These are phyloP conservation scores for Diadromus collaris DNA, from an alignment of 2,888 invertebrate species.

Conservation along the genomic window DNA sequence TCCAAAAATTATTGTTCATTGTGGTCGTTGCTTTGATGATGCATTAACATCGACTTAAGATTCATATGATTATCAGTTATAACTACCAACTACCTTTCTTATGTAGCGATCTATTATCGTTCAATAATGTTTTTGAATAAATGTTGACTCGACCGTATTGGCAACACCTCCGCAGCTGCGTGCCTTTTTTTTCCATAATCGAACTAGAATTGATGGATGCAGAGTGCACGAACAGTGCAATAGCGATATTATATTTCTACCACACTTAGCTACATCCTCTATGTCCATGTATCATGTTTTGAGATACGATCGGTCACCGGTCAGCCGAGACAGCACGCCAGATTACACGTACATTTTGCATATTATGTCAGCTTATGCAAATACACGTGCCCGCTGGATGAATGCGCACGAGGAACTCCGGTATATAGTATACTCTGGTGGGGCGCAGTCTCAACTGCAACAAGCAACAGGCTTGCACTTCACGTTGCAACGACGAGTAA, in stretches of 20 bases:
- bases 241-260: constrained; percentile 31
- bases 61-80: constrained; percentile 5
- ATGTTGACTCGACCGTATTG: background rate
- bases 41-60: background rate
- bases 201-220: constrained; percentile 26
- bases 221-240: constrained; percentile 25
- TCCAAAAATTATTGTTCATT: background rate
- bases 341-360: constrained; percentile 57
- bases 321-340: constrained; percentile 45
- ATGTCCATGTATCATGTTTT: constrained; percentile 42
- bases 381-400: constrained; percentile 41
- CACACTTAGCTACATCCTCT: constrained; percentile 31
- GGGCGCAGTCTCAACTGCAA: constrained; percentile 31
- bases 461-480: constrained; percentile 31
- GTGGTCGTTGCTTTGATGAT: background rate
- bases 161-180: background rate
- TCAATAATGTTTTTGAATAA: background rate
- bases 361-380: constrained; percentile 60
- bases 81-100: background rate
- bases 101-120: background rate
- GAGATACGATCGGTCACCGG: constrained; percentile 52
- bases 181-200: background rate
- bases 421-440: constrained; percentile 7
- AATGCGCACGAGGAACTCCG: constrained; percentile 7
- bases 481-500: constrained; percentile 24